phyloP scores from a whole-genome alignment of 2,113 vertebrate species.

The Raja brachyura region DNA sequence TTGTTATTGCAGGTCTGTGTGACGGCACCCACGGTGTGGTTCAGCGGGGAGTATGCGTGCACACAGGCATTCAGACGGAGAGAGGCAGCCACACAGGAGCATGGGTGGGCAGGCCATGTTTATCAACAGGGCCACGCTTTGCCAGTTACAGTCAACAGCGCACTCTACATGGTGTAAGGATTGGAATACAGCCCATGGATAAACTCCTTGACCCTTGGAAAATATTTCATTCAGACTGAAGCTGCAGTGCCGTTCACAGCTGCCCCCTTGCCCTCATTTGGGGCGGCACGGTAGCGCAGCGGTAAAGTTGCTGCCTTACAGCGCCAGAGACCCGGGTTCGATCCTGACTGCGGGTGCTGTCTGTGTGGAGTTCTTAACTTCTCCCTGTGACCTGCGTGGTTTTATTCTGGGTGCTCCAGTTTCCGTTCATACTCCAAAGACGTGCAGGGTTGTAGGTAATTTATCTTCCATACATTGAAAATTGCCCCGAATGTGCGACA shows the following conservation, averaged over 20 bases:
- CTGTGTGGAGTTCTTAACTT: too few species aligned
- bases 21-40: background rate
- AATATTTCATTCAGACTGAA: background rate
- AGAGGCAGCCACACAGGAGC: background rate
- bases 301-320: too few species aligned
- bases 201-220: background rate
- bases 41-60: constrained; percentile 9
- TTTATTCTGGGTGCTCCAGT: too few species aligned
- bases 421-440: too few species aligned
- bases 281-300: too few species aligned
- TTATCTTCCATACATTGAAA: too few species aligned
- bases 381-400: too few species aligned
- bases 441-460: too few species aligned
- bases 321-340: too few species aligned
- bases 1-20: background rate
- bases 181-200: background rate
- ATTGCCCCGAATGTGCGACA: too few species aligned
- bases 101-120: constrained; percentile 8
- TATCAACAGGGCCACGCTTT: background rate
- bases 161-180: background rate
- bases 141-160: background rate
- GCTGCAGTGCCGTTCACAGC: background rate
- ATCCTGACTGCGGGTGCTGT: too few species aligned
- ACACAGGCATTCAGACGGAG: background rate
- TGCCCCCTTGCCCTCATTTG: too few species aligned